Conservation (phyloP, 2,888 invertebrate genomes). For the Philhelius pedissequus region DNA sequence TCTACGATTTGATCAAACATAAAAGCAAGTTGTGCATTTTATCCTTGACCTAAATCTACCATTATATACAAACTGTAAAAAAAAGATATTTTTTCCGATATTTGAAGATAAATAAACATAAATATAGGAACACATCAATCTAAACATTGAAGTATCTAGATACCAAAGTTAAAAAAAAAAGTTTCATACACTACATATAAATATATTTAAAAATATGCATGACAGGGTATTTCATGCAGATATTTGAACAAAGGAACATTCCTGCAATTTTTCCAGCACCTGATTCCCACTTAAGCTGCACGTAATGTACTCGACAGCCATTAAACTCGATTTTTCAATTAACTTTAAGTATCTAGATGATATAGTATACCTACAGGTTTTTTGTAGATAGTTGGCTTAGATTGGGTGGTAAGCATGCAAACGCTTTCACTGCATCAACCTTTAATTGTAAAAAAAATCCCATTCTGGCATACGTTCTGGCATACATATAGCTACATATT, state of each 20-base stretch:
- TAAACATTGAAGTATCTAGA: background rate
- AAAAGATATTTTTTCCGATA: conserved; percentile 3
- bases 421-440: conserved; percentile 44
- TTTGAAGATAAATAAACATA: conserved; percentile 4
- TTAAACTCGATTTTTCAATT: conserved; percentile 64
- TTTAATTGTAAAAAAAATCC: conserved; percentile 29
- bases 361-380: conserved; percentile 37
- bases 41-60: background rate
- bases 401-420: conserved; percentile 4
- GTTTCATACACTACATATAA: background rate
- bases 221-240: too few species aligned
- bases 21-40: too few species aligned
- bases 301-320: conserved; percentile 5
- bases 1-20: too few species aligned
- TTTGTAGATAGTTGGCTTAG: background rate
- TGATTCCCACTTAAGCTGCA: background rate
- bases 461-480: background rate
- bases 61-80: background rate
- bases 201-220: too few species aligned
- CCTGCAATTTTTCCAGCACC: background rate
- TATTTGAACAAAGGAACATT: background rate
- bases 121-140: conserved; percentile 1
- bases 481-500: too few species aligned
- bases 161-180: too few species aligned
- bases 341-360: conserved; percentile 52